phyloP scores from a whole-genome alignment of 2,888 invertebrate genomes.

The Campoplex capitator region DNA sequence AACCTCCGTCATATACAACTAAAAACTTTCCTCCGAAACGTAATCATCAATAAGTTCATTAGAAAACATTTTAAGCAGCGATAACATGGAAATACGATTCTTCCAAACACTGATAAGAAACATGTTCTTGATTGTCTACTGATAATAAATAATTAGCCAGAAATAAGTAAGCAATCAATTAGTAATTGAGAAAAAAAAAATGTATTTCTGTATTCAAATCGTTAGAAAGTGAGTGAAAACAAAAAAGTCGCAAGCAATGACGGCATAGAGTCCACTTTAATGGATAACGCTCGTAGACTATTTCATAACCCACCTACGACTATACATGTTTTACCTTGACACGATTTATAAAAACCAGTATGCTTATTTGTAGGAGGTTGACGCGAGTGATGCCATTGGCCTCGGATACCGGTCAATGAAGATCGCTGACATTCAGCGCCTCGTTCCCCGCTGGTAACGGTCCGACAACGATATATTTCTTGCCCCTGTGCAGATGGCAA shows the following conservation, averaged over 20 bases:
- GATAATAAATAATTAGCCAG: background rate
- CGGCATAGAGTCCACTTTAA: background rate
- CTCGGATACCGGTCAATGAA: slow-evolving; percentile 48
- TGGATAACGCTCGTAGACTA: background rate
- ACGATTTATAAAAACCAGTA: slow-evolving; percentile 17
- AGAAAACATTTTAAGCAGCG: too few relatives aligned
- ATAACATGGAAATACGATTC: too few relatives aligned
- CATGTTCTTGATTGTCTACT: background rate
- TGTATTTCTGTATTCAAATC: background rate
- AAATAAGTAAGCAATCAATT: background rate
- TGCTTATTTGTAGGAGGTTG: background rate
- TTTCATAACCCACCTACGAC: background rate
- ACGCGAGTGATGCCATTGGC: slow-evolving; percentile 27
- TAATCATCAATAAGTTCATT: too few relatives aligned
- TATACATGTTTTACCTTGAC: background rate
- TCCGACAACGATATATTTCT: slow-evolving; percentile 2
- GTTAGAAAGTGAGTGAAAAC: background rate
- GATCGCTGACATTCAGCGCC: slow-evolving; percentile 45
- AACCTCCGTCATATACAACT: too few relatives aligned
- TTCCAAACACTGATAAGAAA: background rate
- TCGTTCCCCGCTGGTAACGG: slow-evolving; percentile 50
- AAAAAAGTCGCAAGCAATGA: background rate
- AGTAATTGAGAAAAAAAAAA: background rate
- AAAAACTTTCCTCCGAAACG: too few relatives aligned
- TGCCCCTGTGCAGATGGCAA: slow-evolving; percentile 42